These are phyloP conservation scores for Bombus polaris DNA, from an alignment of 1,140 invertebrate species.

Conservation along the genomic window DNA sequence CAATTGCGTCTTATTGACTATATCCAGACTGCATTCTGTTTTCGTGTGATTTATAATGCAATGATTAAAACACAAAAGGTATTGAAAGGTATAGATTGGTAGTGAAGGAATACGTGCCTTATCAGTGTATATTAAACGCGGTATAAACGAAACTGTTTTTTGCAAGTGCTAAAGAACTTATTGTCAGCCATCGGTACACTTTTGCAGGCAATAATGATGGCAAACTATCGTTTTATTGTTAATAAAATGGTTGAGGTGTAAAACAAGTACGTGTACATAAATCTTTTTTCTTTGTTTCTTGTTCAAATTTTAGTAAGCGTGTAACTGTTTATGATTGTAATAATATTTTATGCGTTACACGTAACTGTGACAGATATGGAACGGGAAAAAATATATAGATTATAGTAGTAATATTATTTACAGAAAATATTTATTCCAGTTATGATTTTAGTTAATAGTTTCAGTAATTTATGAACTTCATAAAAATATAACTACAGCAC, in stretches of 20 bases:
- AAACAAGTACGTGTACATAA: background rate
- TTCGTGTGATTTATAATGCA: background rate
- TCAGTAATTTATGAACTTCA: background rate
- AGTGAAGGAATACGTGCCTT: background rate
- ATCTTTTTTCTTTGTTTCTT: background rate
- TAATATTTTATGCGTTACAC: background rate
- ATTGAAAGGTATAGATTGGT: background rate
- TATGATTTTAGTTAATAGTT: background rate
- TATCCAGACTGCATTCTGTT: background rate
- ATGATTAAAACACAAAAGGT: background rate
- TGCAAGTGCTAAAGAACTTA: background rate
- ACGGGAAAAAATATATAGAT: background rate
- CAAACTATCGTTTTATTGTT: background rate
- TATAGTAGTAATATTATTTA: background rate
- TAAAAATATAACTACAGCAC: background rate
- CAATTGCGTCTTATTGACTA: constrained; percentile 27
- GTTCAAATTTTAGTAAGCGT: background rate
- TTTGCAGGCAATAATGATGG: no score
- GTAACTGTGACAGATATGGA: background rate
- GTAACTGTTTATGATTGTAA: background rate
- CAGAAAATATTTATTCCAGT: background rate
- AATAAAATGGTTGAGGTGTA: background rate
- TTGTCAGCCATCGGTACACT: background rate
- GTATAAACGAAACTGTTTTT: background rate
- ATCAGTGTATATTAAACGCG: background rate